phyloP scores from a whole-genome alignment of 2,888 invertebrate species.

The Sinelater perroti region DNA sequence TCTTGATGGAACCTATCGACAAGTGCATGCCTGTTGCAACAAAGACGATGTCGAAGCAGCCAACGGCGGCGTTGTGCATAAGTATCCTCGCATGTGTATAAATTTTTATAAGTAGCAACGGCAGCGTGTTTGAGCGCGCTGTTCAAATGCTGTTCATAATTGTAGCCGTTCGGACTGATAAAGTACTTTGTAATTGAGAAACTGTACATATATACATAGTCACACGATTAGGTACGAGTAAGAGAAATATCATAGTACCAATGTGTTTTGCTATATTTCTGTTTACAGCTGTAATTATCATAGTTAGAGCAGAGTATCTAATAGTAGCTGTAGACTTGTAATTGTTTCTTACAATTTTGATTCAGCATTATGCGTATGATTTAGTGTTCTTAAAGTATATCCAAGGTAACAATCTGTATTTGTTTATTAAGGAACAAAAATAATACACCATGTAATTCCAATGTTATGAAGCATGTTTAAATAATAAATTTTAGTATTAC shows the following conservation, averaged over 20 bases:
- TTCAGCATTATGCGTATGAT: not conserved
- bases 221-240: slow-evolving; percentile 4
- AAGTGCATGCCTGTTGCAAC: no score
- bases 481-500: no score
- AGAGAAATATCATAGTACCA: slow-evolving; percentile 6
- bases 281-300: slow-evolving; percentile 6
- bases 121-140: not conserved
- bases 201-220: slow-evolving; percentile 15
- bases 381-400: slow-evolving; percentile 7
- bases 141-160: slow-evolving; percentile 19
- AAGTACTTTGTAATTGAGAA: slow-evolving; percentile 15
- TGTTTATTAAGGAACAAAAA: not conserved
- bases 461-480: no score
- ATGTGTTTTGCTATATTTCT: not conserved
- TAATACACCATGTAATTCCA: not conserved
- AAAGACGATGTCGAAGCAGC: no score
- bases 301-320: slow-evolving; percentile 6
- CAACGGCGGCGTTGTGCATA: slow-evolving; percentile 4
- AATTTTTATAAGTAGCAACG: slow-evolving; percentile 11
- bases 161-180: slow-evolving; percentile 16
- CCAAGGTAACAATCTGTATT: not conserved
- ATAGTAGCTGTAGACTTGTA: slow-evolving; percentile 5
- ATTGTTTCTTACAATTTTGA: slow-evolving; percentile 2
- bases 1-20: no score
- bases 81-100: slow-evolving; percentile 18